phyloP scores from a whole-genome alignment of 2,888 invertebrate genomes.

The Deilephila elpenor region DNA sequence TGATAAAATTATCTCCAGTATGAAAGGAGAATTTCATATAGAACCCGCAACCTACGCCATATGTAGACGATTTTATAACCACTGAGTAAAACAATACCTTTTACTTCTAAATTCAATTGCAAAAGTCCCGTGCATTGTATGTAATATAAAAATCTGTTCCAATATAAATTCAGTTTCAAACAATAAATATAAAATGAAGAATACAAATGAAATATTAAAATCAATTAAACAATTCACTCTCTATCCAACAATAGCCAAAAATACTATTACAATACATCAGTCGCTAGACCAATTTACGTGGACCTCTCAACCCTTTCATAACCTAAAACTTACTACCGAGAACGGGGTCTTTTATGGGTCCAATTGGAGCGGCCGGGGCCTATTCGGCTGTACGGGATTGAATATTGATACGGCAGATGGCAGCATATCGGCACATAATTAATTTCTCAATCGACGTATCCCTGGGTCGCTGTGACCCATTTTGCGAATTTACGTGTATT shows the following conservation, averaged over 20 bases:
- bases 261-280: slow-evolving; percentile 55
- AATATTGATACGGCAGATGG: slow-evolving; percentile 82
- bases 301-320: slow-evolving; percentile 43
- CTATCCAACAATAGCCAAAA: slow-evolving; percentile 46
- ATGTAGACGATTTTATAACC: too few species aligned
- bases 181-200: background rate
- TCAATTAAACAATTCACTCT: slow-evolving; percentile 24
- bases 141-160: too few species aligned
- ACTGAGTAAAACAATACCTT: too few species aligned
- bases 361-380: slow-evolving; percentile 23
- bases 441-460: slow-evolving; percentile 67
- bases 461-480: slow-evolving; percentile 56
- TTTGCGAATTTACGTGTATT: slow-evolving; percentile 60
- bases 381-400: slow-evolving; percentile 69
- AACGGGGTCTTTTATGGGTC: slow-evolving; percentile 15
- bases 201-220: background rate
- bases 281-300: slow-evolving; percentile 42
- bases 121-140: background rate
- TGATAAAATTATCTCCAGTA: too few species aligned
- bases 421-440: slow-evolving; percentile 78
- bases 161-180: background rate
- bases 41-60: too few species aligned
- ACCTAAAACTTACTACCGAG: slow-evolving; percentile 32
- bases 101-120: background rate
- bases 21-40: too few species aligned